Base-by-base conservation (phyloP, 1,140 invertebrate genomes). In the Neodiprion virginianus region DNA sequence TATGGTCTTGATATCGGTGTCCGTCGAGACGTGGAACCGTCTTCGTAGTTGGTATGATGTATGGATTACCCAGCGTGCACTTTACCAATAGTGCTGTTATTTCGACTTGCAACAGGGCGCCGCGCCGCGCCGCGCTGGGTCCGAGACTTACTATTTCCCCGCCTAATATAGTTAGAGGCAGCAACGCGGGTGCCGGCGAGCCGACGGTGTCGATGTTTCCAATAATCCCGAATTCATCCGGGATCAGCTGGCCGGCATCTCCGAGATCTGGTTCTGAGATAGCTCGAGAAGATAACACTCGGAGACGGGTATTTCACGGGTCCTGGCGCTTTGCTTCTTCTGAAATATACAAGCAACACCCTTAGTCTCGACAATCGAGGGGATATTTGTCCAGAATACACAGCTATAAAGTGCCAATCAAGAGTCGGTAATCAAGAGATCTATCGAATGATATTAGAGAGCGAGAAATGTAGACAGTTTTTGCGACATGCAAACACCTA, bases 271-370 rank as follows among this genome's bases (percentile, higher is more conserved):
- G 74, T 79, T 88, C 81, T 91, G 88, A 75, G 89, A 88, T 80
- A 93, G 84, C 81, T 89, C 90, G 83, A 93, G 86, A 82, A 95
- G 88, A 86, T 94, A 91, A 73, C 85, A 84, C 81, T 94, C 93
- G 72, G 93, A 93, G 75, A 95, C 90, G 48, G 94, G 93, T 73
- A 96, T 91, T 48, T 94, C 92, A 76, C 92, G 89, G 70, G 93
- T 92, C 69, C 94, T 89, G n/a, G 93, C 90, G 73, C 93, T 92
- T 80, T 94, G 91, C 81, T 95, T 95, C 88, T 95, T 95, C 91
- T 94, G 87, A 0, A 90, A 90, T 74, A 74, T 67, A 72, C 48
- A 71, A 72, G 50, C 28, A 40, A 40, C 28, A 40, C 28, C 28
- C 28, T 40, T 40, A 40, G 28, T 40, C 1, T 40, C 28, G 28